Percentiles rank a stretch among this genome's conserved stretches.
These are phyloP conservation scores for Cyprinodon brontotheroides DNA, from an alignment of 2,113 vertebrate species.

Conservation along the genomic window DNA sequence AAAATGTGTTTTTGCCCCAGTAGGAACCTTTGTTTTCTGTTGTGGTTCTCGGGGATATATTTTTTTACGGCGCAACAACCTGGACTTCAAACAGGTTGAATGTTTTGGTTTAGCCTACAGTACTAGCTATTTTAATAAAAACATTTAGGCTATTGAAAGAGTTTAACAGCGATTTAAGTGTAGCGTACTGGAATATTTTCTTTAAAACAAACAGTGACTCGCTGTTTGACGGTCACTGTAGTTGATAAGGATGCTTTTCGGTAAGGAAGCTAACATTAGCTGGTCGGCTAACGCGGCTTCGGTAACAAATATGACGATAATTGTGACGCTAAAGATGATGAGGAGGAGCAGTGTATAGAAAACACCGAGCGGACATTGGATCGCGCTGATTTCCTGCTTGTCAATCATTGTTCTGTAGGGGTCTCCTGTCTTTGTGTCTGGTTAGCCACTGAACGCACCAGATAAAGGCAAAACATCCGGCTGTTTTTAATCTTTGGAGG, in stretches of 20 bases:
- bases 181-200: neutral
- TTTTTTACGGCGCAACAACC: slow-evolving; percentile 25
- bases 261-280: slow-evolving; percentile 60
- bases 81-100: slow-evolving; percentile 67
- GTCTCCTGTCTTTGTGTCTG: slow-evolving; percentile 24
- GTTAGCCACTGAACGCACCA: neutral
- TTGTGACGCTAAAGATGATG: neutral
- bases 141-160: neutral
- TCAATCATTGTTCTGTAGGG: slow-evolving; percentile 2
- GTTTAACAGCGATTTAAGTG: neutral
- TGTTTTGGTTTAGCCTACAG: slow-evolving; percentile 66
- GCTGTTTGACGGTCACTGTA: neutral
- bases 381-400: slow-evolving; percentile 33
- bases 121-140: neutral
- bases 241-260: slow-evolving; percentile 43
- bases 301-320: slow-evolving; percentile 64
- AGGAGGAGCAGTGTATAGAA: slow-evolving; percentile 38
- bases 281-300: slow-evolving; percentile 47
- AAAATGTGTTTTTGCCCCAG: too few species aligned
- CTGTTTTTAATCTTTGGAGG: slow-evolving; percentile 19
- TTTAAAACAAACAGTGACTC: neutral
- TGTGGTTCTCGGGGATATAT: neutral
- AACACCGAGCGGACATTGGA: slow-evolving; percentile 30
- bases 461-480: neutral
- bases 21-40: slow-evolving; percentile 35